Percentiles rank a stretch among this genome's conserved stretches.
Evolutionary conservation across 2,888 invertebrate genomes (phyloP).

Genomic region (Plebejus anna): DNA sequence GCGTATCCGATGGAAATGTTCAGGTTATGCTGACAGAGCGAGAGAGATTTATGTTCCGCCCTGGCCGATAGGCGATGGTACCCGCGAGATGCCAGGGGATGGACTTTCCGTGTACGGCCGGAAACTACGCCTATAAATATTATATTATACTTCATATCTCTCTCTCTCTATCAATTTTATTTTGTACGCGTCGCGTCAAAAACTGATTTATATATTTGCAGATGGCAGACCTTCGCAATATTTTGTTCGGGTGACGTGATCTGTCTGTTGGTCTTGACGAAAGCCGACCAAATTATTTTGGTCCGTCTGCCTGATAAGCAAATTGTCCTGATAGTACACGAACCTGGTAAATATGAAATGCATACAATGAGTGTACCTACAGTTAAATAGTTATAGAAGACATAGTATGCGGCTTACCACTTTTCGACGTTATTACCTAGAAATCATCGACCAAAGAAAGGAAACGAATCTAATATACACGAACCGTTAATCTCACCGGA

Average conservation of each 20-base stretch:
- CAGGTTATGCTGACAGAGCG: slow-evolving; percentile 10
- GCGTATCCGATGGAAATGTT: slow-evolving; percentile 5
- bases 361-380: no score
- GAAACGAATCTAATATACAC: not conserved
- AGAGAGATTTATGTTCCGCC: slow-evolving; percentile 3
- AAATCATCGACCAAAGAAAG: not conserved
- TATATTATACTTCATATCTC: not conserved
- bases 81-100: not conserved
- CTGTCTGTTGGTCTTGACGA: not conserved
- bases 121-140: not conserved
- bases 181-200: not conserved
- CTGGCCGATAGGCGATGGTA: not conserved
- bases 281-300: not conserved
- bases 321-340: no score
- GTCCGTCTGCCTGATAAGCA: not conserved
- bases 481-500: not conserved
- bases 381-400: no score
- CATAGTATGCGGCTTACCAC: not conserved
- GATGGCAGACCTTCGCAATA: not conserved
- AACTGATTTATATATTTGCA: not conserved
- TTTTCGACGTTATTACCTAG: not conserved
- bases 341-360: not conserved
- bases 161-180: not conserved
- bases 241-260: not conserved
- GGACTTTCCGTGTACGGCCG: not conserved